These are phyloP conservation scores for Lydus trimaculatus DNA, from an alignment of 2,888 invertebrate species.

Conservation along the genomic window DNA sequence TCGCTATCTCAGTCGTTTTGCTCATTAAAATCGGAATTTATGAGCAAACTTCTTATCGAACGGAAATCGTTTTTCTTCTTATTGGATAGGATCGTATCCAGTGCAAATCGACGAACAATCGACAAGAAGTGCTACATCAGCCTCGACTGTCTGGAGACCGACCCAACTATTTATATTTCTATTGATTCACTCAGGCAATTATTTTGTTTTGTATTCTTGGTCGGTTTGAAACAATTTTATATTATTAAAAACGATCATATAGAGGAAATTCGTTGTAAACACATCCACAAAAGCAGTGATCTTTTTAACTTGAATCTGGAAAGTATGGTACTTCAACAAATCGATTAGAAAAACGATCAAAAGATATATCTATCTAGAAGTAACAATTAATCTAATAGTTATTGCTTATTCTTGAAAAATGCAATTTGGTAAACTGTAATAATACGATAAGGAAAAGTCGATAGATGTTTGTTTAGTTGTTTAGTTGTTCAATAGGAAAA, in stretches of 20 bases:
- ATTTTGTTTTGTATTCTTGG: background rate
- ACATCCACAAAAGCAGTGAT: no score
- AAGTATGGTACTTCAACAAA: no score
- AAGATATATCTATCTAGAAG: no score
- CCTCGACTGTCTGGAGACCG: constrained; percentile 2
- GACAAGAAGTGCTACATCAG: constrained; percentile 9
- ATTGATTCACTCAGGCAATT: background rate
- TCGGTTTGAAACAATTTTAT: background rate
- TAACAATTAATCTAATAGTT: no score
- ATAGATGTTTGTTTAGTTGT: no score
- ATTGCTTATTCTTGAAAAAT: no score
- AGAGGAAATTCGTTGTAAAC: no score
- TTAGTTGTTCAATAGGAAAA: no score
- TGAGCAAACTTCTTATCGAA: constrained; percentile 5
- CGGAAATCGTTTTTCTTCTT: constrained; percentile 7
- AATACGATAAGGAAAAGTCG: no score
- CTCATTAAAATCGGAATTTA: constrained; percentile 5
- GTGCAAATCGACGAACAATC: constrained; percentile 7
- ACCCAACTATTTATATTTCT: constrained; percentile 4
- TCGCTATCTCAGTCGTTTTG: background rate
- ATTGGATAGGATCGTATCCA: constrained; percentile 3
- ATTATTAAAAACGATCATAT: background rate
- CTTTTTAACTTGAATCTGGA: no score
- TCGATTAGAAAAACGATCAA: no score
- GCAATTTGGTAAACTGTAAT: no score